These are phyloP conservation scores for Amblyopsis hoosieri DNA, from an alignment of 2,797 vertebrate genomes.

Conservation along the genomic window DNA sequence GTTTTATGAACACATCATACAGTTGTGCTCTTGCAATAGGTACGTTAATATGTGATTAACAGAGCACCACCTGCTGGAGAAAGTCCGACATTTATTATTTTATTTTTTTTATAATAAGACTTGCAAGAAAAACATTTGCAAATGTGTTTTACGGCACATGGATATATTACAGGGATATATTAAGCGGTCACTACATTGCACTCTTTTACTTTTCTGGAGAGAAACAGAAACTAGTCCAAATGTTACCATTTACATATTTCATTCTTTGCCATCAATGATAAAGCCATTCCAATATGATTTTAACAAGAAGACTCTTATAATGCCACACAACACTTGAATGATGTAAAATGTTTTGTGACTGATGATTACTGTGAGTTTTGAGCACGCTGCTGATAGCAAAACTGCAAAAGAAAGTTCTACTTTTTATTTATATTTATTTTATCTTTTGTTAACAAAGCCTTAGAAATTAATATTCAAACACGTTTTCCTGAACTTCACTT, in stretches of 20 bases:
- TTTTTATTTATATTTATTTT: conserved; percentile 39
- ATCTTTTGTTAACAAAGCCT: conserved; percentile 56
- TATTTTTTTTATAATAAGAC: too few species aligned
- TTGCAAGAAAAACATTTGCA: too few species aligned
- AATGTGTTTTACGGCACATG: too few species aligned
- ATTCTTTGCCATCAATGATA: conserved; percentile 45
- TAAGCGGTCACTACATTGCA: not conserved
- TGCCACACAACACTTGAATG: conserved; percentile 71
- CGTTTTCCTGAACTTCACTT: conserved; percentile 36
- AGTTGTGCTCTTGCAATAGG: conserved; percentile 33
- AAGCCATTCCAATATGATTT: conserved; percentile 60
- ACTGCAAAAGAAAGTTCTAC: conserved; percentile 49
- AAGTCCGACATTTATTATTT: conserved; percentile 19
- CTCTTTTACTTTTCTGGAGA: conserved; percentile 17
- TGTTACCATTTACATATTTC: conserved; percentile 32
- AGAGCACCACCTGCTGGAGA: conserved; percentile 65
- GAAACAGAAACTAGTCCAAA: conserved; percentile 31
- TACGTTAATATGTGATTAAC: conserved; percentile 35
- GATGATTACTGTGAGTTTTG: conserved; percentile 76
- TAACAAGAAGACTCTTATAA: conserved; percentile 51
- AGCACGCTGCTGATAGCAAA: conserved; percentile 64
- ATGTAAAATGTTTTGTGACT: conserved; percentile 65
- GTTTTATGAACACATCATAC: conserved; percentile 22
- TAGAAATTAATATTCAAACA: conserved; percentile 52
- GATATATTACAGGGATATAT: too few species aligned